Conservation (phyloP, 2,113 vertebrate species). For the Octodon degus region DNA sequence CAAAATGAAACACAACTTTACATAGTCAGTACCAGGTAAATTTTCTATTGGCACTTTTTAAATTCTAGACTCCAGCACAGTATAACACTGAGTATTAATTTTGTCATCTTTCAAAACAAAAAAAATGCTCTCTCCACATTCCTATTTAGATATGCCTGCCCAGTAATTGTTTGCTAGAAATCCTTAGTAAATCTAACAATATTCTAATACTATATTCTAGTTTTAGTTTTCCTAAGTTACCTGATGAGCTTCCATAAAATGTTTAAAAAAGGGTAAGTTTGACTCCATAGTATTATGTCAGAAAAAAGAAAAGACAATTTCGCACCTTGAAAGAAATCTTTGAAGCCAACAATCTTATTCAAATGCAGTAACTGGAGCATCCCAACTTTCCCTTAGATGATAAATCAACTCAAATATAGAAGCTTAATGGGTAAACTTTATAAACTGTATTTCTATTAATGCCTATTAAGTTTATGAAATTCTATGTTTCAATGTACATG, state of each 20-base stretch:
- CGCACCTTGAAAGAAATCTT: not conserved
- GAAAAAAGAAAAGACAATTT: slow-evolving; percentile 26
- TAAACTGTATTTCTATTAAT: not conserved
- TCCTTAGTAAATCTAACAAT: not conserved
- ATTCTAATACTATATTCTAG: not conserved
- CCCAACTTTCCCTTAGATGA: slow-evolving; percentile 4
- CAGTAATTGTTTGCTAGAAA: slow-evolving; percentile 36
- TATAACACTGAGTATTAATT: slow-evolving; percentile 25
- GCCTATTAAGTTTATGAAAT: not conserved
- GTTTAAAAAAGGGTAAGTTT: not conserved
- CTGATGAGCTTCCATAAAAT: not conserved
- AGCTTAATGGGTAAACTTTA: not conserved
- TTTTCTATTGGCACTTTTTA: slow-evolving; percentile 19
- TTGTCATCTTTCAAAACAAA: slow-evolving; percentile 25
- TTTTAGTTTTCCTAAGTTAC: slow-evolving; percentile 33
- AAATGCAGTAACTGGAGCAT: not conserved
- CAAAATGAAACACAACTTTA: slow-evolving; percentile 51
- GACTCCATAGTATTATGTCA: not conserved
- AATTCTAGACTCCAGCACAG: slow-evolving; percentile 36
- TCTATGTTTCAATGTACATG: not conserved
- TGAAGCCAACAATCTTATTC: not conserved
- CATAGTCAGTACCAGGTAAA: not conserved
- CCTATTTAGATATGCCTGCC: slow-evolving; percentile 14
- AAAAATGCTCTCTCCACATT: not conserved
- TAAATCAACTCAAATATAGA: slow-evolving; percentile 10